These are phyloP conservation scores for Neotoma lepida DNA, from an alignment of 2,113 vertebrate genomes.

Conservation along the genomic window DNA sequence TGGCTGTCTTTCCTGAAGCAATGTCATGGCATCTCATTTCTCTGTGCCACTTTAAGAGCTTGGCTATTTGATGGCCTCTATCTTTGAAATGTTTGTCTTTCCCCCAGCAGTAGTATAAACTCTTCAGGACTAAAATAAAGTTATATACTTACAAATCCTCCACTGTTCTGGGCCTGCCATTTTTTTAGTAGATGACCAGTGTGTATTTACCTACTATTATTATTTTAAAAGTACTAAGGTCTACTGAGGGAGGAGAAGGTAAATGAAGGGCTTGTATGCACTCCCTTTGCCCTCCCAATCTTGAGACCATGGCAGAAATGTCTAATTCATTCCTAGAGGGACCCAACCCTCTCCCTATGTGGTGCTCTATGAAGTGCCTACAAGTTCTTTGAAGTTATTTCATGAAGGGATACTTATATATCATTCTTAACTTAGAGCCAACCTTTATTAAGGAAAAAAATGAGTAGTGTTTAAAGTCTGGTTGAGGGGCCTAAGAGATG, in stretches of 20 bases:
- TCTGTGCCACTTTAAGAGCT: slow-evolving; percentile 40
- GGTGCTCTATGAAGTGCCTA: neutral
- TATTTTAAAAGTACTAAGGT: neutral
- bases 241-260: neutral
- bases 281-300: neutral
- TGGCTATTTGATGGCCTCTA: neutral
- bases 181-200: neutral
- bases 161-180: neutral
- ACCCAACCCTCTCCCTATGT: neutral
- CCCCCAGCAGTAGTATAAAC: slow-evolving; percentile 23
- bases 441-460: slow-evolving; percentile 37
- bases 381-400: slow-evolving; percentile 35
- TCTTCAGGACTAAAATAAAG: neutral
- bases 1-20: neutral
- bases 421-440: slow-evolving; percentile 24
- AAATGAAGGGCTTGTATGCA: neutral
- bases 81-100: neutral
- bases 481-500: neutral
- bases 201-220: neutral
- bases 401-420: slow-evolving; percentile 23
- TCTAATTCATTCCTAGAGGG: neutral
- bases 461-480: slow-evolving; percentile 30
- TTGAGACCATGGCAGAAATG: slow-evolving; percentile 4
- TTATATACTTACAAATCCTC: neutral
- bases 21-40: neutral